Evolutionary conservation across 2,797 vertebrate genomes (phyloP).

Genomic region (Cottoperca gobio): DNA sequence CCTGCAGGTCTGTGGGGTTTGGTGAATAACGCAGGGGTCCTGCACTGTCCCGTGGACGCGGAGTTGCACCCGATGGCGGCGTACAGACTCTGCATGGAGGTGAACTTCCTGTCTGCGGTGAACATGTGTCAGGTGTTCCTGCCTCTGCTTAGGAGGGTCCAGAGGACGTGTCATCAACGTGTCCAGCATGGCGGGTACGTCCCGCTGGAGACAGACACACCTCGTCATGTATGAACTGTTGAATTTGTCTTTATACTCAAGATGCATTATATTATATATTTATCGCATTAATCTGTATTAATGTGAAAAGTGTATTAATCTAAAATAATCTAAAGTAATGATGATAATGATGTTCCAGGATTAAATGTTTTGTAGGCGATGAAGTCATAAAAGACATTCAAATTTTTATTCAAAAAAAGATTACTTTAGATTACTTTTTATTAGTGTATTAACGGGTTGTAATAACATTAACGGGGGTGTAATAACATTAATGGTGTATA

Average conservation of each 20-base stretch:
- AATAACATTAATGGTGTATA: background rate
- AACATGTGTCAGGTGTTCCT: constrained; percentile 88
- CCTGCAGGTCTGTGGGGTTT: constrained; percentile 90
- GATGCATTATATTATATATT: too few relatives aligned
- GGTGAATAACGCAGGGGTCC: constrained; percentile 90
- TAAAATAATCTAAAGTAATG: too few relatives aligned
- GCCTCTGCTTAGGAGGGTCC: constrained; percentile 86
- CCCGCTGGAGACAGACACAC: background rate
- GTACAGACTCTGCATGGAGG: constrained; percentile 84
- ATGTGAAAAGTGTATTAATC: too few relatives aligned
- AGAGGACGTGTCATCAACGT: constrained; percentile 88
- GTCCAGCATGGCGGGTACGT: constrained; percentile 87
- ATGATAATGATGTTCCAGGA: too few relatives aligned
- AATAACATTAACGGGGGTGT: too few relatives aligned
- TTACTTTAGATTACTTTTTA: too few relatives aligned
- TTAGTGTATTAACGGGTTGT: background rate
- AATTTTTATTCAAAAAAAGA: too few relatives aligned
- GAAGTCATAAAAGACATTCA: too few relatives aligned
- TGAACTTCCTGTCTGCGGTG: constrained; percentile 90
- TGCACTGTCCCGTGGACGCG: constrained; percentile 77
- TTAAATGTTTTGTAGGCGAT: too few relatives aligned
- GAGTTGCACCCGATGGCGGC: constrained; percentile 85
- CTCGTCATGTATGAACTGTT: too few relatives aligned
- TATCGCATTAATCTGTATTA: too few relatives aligned
- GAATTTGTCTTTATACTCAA: too few relatives aligned